A percentile compares a stretch with the other conserved stretches of the same genome.
These are phyloP conservation scores for Ploceus nigricollis DNA, from an alignment of 2,113 vertebrate species.

Conservation along the genomic window DNA sequence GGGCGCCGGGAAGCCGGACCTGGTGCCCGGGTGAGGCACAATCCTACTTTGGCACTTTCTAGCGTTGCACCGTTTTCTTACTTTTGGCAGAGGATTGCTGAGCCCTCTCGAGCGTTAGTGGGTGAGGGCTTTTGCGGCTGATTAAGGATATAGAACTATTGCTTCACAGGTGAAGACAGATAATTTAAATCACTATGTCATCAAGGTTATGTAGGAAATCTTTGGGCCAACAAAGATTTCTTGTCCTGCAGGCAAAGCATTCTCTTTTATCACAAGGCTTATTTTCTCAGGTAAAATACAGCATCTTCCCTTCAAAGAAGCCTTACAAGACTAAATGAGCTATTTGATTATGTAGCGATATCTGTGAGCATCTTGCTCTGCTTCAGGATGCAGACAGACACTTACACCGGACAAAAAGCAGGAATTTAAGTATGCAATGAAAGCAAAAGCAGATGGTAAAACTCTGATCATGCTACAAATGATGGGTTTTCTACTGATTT, in stretches of 20 bases:
- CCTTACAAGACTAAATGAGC: background rate
- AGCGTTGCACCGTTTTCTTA: background rate
- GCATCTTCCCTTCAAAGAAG: background rate
- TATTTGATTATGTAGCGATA: background rate
- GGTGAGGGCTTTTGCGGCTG: background rate
- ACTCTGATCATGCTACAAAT: background rate
- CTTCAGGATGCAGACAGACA: background rate
- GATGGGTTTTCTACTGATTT: background rate
- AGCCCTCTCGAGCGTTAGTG: background rate
- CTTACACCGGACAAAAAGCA: background rate
- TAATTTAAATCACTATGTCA: background rate
- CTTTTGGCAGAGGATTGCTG: background rate
- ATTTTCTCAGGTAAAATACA: background rate
- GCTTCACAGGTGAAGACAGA: background rate
- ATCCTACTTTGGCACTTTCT: accelerated
- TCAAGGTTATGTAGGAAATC: background rate
- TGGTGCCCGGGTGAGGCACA: accelerated
- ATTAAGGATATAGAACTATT: background rate
- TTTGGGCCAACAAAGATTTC: background rate
- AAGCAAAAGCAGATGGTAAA: background rate
- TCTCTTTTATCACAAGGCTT: background rate
- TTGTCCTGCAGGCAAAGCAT: background rate
- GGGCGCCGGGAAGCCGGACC: accelerated
- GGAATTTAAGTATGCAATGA: background rate
- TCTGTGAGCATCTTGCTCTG: background rate